Evolutionary conservation across 2,888 invertebrate species (phyloP).

Genomic region (Osedax frankpressi): DNA sequence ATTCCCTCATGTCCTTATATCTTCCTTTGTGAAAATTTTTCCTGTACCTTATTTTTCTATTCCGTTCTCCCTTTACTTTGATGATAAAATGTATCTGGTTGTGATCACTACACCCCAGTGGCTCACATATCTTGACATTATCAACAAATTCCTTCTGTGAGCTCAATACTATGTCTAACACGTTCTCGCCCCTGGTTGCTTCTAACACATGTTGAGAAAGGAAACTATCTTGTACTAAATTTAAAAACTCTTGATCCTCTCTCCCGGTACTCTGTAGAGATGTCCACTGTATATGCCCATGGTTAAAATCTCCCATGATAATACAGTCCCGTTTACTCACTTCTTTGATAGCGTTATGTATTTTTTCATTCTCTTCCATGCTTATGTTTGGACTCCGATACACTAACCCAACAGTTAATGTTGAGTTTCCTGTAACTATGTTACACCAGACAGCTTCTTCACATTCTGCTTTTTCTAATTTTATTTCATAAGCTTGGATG

Average conservation of each 20-base stretch:
- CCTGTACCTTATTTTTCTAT: too few species aligned
- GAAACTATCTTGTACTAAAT: too few species aligned
- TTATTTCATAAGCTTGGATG: too few species aligned
- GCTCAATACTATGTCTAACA: too few species aligned
- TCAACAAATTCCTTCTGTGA: neutral
- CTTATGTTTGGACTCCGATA: neutral
- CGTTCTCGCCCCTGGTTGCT: neutral
- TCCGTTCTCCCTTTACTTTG: too few species aligned
- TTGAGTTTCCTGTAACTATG: constrained; percentile 7
- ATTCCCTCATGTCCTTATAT: too few species aligned
- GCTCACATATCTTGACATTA: too few species aligned
- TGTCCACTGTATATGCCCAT: neutral
- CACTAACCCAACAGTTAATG: neutral
- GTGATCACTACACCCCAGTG: too few species aligned
- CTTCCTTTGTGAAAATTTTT: too few species aligned
- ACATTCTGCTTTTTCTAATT: neutral
- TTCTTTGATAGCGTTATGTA: neutral
- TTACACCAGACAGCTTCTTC: neutral
- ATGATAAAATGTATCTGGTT: too few species aligned
- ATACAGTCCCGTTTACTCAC: neutral
- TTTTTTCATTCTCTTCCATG: neutral
- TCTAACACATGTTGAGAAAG: neutral
- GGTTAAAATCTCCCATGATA: neutral
- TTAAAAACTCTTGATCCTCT: neutral
- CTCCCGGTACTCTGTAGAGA: neutral